Percentiles rank a stretch among this genome's conserved stretches.
Conservation (phyloP, 2,113 vertebrate genomes). For the Dascyllus trimaculatus region DNA sequence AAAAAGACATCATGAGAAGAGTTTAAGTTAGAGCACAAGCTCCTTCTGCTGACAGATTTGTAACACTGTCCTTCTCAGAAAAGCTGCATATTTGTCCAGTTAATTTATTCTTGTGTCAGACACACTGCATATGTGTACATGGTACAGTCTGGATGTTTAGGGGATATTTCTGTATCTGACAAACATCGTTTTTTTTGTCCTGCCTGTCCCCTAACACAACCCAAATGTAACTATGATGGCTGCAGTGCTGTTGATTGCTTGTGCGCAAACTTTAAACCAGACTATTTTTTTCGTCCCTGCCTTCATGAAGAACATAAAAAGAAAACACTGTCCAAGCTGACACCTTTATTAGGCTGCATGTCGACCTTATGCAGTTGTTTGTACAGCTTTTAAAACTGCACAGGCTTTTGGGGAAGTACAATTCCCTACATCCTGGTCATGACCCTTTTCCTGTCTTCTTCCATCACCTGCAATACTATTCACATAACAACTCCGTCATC, state of each 20-base stretch:
- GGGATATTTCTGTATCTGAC: neutral
- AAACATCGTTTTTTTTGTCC: neutral
- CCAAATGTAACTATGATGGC: too few species aligned
- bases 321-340: too few species aligned
- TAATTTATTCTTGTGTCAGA: constrained; percentile 26
- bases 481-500: neutral
- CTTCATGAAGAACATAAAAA: neutral
- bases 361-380: neutral
- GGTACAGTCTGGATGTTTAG: neutral
- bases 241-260: too few species aligned
- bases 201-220: too few species aligned
- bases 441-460: neutral
- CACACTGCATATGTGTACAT: neutral
- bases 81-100: constrained; percentile 13
- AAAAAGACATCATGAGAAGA: neutral
- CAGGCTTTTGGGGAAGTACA: neutral
- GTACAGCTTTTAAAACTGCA: neutral
- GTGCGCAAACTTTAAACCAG: neutral
- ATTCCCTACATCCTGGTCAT: neutral
- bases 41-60: neutral
- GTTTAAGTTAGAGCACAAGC: neutral
- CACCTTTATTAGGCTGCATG: too few species aligned
- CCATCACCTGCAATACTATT: constrained; percentile 12
- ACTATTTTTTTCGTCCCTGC: neutral
- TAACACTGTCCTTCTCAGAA: constrained; percentile 9